Percentiles rank a stretch among this genome's conserved stretches.
Evolutionary conservation across 2,888 invertebrate genomes (phyloP).

Genomic region (Eupithecia centaureata): DNA sequence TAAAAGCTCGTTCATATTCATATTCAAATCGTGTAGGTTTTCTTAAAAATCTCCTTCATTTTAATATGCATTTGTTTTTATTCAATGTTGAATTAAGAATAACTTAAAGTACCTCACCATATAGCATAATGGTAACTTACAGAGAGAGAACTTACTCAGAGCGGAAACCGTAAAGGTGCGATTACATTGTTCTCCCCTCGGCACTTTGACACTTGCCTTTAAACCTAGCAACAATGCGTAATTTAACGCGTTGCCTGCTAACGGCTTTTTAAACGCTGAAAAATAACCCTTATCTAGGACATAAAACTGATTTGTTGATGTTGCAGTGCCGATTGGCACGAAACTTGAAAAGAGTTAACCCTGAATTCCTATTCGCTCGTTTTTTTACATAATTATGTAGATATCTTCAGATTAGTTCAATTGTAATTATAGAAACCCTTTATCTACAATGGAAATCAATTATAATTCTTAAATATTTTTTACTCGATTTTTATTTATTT

Average conservation of each 20-base stretch:
- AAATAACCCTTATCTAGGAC: conserved; percentile 26
- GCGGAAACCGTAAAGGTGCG: conserved; percentile 53
- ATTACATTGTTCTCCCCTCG: conserved; percentile 50
- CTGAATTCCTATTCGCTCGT: too few relatives aligned
- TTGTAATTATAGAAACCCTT: too few relatives aligned
- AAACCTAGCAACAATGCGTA: conserved; percentile 31
- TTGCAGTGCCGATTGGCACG: background rate
- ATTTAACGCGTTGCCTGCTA: conserved; percentile 25
- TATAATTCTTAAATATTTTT: background rate
- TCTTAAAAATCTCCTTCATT: background rate
- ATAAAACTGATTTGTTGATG: background rate
- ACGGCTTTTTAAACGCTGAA: conserved; percentile 27
- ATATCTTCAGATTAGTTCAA: too few relatives aligned
- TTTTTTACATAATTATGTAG: too few relatives aligned
- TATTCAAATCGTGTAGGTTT: background rate
- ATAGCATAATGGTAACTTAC: background rate
- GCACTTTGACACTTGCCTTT: conserved; percentile 46
- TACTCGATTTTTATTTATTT: background rate
- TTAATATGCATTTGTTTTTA: background rate
- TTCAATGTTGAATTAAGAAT: background rate
- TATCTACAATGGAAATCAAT: background rate
- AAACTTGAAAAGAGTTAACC: too few relatives aligned
- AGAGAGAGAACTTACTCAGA: conserved; percentile 39
- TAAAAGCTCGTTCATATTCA: too few relatives aligned
- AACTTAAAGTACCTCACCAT: background rate